Percentiles rank a stretch among this genome's conserved stretches.
These are phyloP conservation scores for Amphiprion clarkii DNA, from an alignment of 2,797 vertebrate species.

Conservation along the genomic window DNA sequence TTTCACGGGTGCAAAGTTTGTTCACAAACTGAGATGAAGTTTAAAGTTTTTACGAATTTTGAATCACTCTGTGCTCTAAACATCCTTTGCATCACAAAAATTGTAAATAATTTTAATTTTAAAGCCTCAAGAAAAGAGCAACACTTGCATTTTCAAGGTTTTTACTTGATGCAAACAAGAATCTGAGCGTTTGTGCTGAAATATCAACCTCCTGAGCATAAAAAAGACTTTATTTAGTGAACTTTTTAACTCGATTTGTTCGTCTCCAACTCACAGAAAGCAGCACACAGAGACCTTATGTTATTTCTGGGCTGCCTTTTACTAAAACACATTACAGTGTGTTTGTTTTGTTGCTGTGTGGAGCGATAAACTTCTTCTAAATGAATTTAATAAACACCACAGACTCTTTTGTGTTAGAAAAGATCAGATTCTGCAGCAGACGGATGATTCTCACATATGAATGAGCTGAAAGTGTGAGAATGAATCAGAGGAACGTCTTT, in stretches of 20 bases:
- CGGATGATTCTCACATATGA: slow-evolving; percentile 46
- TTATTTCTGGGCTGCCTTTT: slow-evolving; percentile 12
- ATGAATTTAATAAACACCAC: too few relatives aligned
- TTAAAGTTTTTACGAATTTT: too few relatives aligned
- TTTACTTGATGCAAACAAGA: background rate
- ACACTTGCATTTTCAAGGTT: background rate
- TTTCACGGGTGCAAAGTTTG: too few relatives aligned
- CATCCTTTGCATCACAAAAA: too few relatives aligned
- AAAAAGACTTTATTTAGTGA: background rate
- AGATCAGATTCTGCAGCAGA: slow-evolving; percentile 9
- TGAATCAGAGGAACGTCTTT: slow-evolving; percentile 9
- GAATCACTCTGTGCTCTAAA: too few relatives aligned
- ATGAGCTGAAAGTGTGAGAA: slow-evolving; percentile 37
- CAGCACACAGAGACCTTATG: slow-evolving; percentile 6
- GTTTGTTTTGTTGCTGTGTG: slow-evolving; percentile 19
- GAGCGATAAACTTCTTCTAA: background rate
- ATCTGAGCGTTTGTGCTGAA: too few relatives aligned
- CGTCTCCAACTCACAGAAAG: background rate
- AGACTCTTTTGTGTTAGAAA: too few relatives aligned
- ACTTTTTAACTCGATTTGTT: too few relatives aligned
- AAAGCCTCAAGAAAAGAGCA: too few relatives aligned
- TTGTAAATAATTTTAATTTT: too few relatives aligned
- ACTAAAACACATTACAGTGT: background rate
- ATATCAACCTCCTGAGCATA: background rate
- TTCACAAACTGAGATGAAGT: too few relatives aligned